A percentile compares a stretch with the other conserved stretches of the same genome.
Evolutionary conservation across 2,797 vertebrate species (phyloP).

Genomic region (Naso thynnoides): DNA sequence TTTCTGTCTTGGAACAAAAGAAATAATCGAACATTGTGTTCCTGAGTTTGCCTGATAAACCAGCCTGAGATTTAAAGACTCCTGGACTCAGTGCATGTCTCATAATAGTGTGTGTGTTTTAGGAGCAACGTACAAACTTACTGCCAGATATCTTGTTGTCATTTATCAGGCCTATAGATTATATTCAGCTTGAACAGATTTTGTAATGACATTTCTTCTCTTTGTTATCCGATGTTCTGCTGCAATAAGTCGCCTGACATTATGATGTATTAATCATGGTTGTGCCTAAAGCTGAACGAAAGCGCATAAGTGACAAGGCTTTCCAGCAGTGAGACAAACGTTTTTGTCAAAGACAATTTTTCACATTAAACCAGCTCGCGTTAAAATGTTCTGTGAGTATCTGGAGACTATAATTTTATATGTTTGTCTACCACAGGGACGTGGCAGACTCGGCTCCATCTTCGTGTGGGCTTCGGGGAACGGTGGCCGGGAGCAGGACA

Average conservation of each 20-base stretch:
- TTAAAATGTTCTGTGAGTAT: neutral
- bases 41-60: constrained; percentile 31
- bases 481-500: constrained; percentile 95
- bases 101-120: constrained; percentile 26
- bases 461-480: constrained; percentile 98
- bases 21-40: constrained; percentile 21
- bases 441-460: constrained; percentile 93
- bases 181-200: constrained; percentile 54
- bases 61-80: neutral
- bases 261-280: constrained; percentile 67
- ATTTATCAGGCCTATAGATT: constrained; percentile 56
- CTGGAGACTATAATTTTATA: neutral
- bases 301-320: constrained; percentile 37
- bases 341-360: constrained; percentile 50
- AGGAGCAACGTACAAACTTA: constrained; percentile 2
- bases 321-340: constrained; percentile 50
- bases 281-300: constrained; percentile 51
- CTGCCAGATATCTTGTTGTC: constrained; percentile 42
- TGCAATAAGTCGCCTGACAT: constrained; percentile 51
- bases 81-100: constrained; percentile 14
- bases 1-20: constrained; percentile 30
- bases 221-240: constrained; percentile 62
- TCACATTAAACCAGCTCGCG: constrained; percentile 29
- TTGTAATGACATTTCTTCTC: constrained; percentile 66
- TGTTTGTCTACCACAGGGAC: constrained; percentile 84